Evolutionary conservation across 2,113 vertebrate species (phyloP).

Genomic region (Chionodraco myersi): DNA sequence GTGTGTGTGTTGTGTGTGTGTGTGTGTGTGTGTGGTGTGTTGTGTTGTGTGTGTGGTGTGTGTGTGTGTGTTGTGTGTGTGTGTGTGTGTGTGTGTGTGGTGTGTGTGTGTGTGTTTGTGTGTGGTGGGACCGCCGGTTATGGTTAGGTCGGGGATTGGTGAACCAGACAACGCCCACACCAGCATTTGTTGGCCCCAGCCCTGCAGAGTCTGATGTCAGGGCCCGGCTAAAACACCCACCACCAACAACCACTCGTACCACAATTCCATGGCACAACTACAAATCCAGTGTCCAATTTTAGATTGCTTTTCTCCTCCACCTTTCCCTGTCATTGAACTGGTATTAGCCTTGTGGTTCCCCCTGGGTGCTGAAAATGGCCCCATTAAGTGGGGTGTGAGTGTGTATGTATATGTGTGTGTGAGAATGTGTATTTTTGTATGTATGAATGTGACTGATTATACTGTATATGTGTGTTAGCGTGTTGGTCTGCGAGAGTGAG

Average conservation of each 20-base stretch:
- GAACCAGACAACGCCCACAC: conserved; percentile 66
- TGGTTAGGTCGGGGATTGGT: conserved; percentile 42
- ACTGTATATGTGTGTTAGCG: conserved; percentile 51
- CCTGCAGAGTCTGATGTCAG: conserved; percentile 61
- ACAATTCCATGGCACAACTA: too few relatives aligned
- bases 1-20: conserved; percentile 21
- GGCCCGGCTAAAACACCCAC: too few relatives aligned
- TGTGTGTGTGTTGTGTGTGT: conserved; percentile 17
- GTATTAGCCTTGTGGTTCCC: conserved; percentile 83
- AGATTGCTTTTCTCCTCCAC: too few relatives aligned
- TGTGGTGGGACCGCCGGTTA: too few relatives aligned
- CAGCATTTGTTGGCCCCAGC: conserved; percentile 69
- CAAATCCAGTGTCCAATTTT: too few relatives aligned
- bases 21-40: conserved; percentile 17
- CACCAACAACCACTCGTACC: too few relatives aligned
- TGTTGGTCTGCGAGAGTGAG: conserved; percentile 51
- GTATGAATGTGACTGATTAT: conserved; percentile 66
- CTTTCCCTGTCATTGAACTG: conserved; percentile 78
- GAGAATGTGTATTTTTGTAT: conserved; percentile 47
- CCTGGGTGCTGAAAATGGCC: conserved; percentile 78
- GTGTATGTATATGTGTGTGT: conserved; percentile 44
- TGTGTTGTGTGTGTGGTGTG: conserved; percentile 17
- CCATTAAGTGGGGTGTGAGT: conserved; percentile 74
- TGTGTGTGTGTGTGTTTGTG: conserved; percentile 13
- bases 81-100: conserved; percentile 5